Conservation (phyloP, 2,888 invertebrate species). For the Campoplex nolae region DNA sequence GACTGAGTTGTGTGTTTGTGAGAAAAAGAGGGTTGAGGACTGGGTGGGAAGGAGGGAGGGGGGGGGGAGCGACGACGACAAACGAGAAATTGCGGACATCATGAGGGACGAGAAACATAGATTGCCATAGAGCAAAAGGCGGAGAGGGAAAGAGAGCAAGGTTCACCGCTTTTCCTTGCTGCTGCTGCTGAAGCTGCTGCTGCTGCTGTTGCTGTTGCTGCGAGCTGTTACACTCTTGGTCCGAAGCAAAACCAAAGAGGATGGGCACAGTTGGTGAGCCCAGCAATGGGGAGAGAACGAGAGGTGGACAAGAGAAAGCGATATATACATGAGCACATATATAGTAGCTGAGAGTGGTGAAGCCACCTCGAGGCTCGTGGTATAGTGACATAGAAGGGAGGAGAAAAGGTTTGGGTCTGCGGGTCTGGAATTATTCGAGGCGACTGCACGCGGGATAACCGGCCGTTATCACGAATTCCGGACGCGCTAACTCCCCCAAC, state of each 20-base stretch:
- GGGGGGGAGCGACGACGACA: conserved; percentile 61
- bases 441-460: conserved; percentile 66
- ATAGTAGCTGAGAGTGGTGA: conserved; percentile 26
- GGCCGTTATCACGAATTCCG: conserved; percentile 69
- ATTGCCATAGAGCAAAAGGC: conserved; percentile 2
- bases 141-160: background rate
- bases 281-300: conserved; percentile 17
- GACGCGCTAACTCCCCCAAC: conserved; percentile 57
- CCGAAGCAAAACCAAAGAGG: conserved; percentile 40
- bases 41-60: background rate
- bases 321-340: background rate
- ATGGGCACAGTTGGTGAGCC: conserved; percentile 36
- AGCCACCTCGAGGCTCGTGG: conserved; percentile 9
- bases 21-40: background rate
- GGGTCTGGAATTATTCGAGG: conserved; percentile 68
- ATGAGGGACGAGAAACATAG: conserved; percentile 43
- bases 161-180: conserved; percentile 10
- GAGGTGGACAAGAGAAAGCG: background rate
- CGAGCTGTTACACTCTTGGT: conserved; percentile 60
- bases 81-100: conserved; percentile 56
- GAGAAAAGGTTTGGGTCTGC: conserved; percentile 58
- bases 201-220: conserved; percentile 57
- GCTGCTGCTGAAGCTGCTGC: too few species aligned
- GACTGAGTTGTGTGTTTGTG: conserved; percentile 28
- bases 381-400: conserved; percentile 27